Evolutionary conservation across 2,888 invertebrate species (phyloP), one percentile per base, ranked within the genome.

Genomic region (Megaustenia siamemsis): DNA sequence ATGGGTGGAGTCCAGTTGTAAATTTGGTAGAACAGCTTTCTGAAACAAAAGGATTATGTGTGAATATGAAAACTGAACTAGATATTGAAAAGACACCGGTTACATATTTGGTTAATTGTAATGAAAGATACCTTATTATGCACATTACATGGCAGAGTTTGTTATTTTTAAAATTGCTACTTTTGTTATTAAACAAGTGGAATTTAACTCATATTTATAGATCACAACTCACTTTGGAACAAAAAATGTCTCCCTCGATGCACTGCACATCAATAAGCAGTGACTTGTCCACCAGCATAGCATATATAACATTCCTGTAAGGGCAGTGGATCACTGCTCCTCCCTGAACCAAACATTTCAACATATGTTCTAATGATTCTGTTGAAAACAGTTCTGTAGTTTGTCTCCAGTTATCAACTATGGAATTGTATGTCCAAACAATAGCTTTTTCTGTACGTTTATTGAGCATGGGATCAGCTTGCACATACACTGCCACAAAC

Each of bases 311-410:
- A 49, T 68, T 68, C 18, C 4, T 68, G 63, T 49, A 35, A 15
- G 80, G 69, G 45, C 80, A 80, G 35, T 80, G 80, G 12, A 53
- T 49, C 15, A 80, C 80, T 49, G 63, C 28, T 2, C 80, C 80
- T 32, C 53, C 69, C 32, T 43, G 18, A 1, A 80, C 63, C 68
- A 80, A 68, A 49, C 80, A 80, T 21, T 28, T 43, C 35, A 32
- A 8, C 8, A 80, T 45, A 45, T 66, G 45, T n/a, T 45, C 69
- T 28, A 28, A 24, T 24, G 80, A 45, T 68, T n/a, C 43, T 28
- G n/a, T n/a, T 28, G 80, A 80, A 69, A 80, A 80, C 69, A 80
- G 15, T 24, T 80, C 63, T 69, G 53, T 43, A 28, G 35, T 49
- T n/a, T 43, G 68, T 49, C 45, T 80, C 68, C 69, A 80, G n/a